Percentiles rank a stretch among this genome's conserved stretches.
phyloP scores from a whole-genome alignment of 2,113 vertebrate genomes.

The Dermatemys mawii region DNA sequence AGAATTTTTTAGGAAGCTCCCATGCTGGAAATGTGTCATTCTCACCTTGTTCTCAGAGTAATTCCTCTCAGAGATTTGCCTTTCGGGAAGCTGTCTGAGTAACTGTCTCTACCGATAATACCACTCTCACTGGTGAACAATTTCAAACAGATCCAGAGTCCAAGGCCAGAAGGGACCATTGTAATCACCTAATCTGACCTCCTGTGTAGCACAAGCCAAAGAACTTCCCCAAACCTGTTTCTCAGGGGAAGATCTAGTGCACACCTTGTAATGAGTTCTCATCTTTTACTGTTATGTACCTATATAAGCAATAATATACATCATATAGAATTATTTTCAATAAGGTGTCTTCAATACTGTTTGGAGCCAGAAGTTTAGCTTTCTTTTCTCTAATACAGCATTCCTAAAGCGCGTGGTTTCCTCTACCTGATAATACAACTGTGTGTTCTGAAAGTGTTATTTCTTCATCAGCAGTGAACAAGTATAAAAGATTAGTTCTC shows the following conservation, averaged over 20 bases:
- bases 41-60: neutral
- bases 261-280: accelerated
- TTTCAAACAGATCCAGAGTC: neutral
- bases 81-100: neutral
- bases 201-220: neutral
- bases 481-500: neutral
- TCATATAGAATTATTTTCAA: neutral
- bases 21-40: accelerated
- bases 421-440: accelerated
- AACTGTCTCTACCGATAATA: neutral
- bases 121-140: accelerated
- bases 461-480: neutral
- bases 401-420: too few species aligned
- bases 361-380: neutral
- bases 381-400: neutral
- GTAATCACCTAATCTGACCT: neutral
- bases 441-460: neutral
- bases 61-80: neutral
- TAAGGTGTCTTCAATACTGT: neutral
- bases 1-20: neutral
- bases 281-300: accelerated
- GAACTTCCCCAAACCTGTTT: neutral
- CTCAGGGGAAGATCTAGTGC: neutral
- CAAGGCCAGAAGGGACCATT: neutral
- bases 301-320: accelerated